A percentile compares a stretch with the other conserved stretches of the same genome.
These are phyloP conservation scores for Eubasilissa regina DNA, from an alignment of 1,140 invertebrate species.

Conservation along the genomic window DNA sequence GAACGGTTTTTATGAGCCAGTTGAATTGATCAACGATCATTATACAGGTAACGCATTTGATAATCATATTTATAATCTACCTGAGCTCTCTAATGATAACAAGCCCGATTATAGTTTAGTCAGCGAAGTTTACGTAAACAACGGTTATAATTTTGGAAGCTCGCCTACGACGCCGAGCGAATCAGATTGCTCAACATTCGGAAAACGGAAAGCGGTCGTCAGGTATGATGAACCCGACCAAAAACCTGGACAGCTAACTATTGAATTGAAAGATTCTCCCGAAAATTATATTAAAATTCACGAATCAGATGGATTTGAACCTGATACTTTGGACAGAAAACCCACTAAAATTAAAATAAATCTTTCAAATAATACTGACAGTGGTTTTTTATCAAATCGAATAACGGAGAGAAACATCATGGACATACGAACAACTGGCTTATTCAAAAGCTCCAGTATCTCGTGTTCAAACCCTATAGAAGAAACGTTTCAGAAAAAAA, in stretches of 20 bases:
- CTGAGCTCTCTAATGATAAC: conserved; percentile 53
- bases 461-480: conserved; percentile 51
- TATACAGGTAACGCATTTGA: conserved; percentile 48
- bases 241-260: conserved; percentile 81
- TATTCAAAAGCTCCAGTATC: conserved; percentile 73
- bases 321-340: conserved; percentile 88
- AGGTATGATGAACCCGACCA: conserved; percentile 73
- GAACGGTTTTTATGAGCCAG: conserved; percentile 69
- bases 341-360: conserved; percentile 75
- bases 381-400: conserved; percentile 59
- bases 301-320: conserved; percentile 85
- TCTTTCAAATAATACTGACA: conserved; percentile 62
- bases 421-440: conserved; percentile 69
- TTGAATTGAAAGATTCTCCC: conserved; percentile 83
- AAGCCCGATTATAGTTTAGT: conserved; percentile 77
- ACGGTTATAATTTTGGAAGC: conserved; percentile 80
- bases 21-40: conserved; percentile 60
- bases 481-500: conserved; percentile 64
- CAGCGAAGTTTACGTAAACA: conserved; percentile 85
- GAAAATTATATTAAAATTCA: conserved; percentile 80
- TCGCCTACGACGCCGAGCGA: conserved; percentile 74
- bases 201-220: conserved; percentile 72
- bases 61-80: conserved; percentile 55
- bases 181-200: conserved; percentile 76
- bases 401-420: conserved; percentile 47